Evolutionary conservation across 2,797 vertebrate genomes (phyloP).

Genomic region (Streptopelia turtur): DNA sequence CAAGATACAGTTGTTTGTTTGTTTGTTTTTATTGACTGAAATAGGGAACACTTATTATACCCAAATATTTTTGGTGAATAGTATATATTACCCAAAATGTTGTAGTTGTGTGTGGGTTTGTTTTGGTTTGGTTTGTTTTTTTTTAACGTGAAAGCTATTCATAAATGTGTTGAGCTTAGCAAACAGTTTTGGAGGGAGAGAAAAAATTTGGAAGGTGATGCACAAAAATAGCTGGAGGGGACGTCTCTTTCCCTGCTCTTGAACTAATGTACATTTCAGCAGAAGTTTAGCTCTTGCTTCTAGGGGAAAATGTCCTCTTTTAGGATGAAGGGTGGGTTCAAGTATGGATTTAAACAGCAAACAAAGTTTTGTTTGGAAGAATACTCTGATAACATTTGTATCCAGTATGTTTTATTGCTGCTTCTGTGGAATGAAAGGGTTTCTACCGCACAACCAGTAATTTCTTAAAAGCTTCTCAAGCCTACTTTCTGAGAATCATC

Average conservation of each 20-base stretch:
- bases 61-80: not conserved
- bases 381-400: not conserved
- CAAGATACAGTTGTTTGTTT: not conserved
- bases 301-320: not conserved
- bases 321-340: not conserved
- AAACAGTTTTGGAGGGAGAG: not conserved
- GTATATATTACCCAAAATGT: not conserved
- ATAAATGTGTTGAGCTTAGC: not conserved
- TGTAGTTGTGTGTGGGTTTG: too few species aligned
- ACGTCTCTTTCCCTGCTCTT: not conserved
- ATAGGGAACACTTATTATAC: not conserved
- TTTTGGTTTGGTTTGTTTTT: not conserved
- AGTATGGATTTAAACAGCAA: not conserved
- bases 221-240: not conserved
- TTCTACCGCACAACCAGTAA: not conserved
- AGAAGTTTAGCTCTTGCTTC: not conserved
- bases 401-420: not conserved
- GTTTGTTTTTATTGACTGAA: not conserved
- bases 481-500: fast-evolving
- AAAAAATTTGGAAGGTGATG: too few species aligned
- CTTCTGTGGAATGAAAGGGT: not conserved
- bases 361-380: not conserved
- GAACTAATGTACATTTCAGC: not conserved
- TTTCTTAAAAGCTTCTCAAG: not conserved
- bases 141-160: not conserved